phyloP scores from a whole-genome alignment of 2,113 vertebrate genomes.

The Choloepus hoffmanni region DNA sequence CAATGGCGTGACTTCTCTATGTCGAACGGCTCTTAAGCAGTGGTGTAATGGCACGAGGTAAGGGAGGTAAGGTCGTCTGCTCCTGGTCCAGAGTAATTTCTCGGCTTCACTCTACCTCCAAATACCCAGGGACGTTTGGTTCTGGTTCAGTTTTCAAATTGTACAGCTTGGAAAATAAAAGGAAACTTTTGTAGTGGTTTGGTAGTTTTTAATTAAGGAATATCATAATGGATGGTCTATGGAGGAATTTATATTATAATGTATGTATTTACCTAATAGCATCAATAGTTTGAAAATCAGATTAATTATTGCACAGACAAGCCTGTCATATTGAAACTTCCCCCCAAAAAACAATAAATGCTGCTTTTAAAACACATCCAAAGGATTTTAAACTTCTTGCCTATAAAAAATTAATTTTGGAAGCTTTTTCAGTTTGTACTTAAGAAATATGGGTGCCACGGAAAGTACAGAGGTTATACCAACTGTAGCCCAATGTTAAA shows the following conservation, averaged over 20 bases:
- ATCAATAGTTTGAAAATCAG: background rate
- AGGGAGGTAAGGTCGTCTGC: background rate
- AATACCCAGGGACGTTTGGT: background rate
- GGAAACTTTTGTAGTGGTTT: background rate
- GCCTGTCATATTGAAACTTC: background rate
- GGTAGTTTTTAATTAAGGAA: background rate
- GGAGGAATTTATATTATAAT: background rate
- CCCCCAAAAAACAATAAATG: background rate
- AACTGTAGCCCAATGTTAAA: background rate
- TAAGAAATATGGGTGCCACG: background rate
- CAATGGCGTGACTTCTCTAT: background rate
- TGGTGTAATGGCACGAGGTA: too few relatives aligned
- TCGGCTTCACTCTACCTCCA: background rate
- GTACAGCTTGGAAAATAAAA: background rate
- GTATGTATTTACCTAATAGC: background rate
- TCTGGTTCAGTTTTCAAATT: background rate
- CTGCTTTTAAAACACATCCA: background rate
- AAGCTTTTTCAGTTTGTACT: background rate
- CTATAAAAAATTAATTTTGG: background rate
- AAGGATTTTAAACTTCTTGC: background rate
- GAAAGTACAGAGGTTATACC: background rate
- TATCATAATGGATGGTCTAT: fast-evolving
- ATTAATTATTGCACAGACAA: background rate
- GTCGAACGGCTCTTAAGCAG: background rate
- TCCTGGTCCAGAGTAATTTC: background rate